Percentiles rank a stretch among this genome's conserved stretches.
phyloP scores from a whole-genome alignment of 1,140 invertebrate genomes.

The Drosophila ercepeae region DNA sequence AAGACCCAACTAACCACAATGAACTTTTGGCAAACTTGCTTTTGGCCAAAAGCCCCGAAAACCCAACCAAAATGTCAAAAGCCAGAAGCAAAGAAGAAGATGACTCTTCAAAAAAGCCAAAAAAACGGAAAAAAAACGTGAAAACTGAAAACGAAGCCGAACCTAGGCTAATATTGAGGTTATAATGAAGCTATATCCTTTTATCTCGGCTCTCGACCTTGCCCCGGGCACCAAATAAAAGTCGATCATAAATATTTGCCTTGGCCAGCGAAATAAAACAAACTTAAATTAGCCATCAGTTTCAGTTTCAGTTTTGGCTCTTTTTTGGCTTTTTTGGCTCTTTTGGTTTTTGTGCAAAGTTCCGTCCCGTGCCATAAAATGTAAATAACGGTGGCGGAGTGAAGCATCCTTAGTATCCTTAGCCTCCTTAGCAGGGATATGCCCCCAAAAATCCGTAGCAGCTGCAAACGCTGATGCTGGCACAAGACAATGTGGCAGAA shows the following conservation, averaged over 20 bases:
- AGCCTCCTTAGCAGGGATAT: not conserved
- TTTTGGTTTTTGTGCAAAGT: too few species aligned
- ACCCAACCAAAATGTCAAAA: slow-evolving; percentile 55
- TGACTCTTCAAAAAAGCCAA: not conserved
- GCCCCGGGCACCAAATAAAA: slow-evolving; percentile 56
- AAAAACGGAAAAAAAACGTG: too few species aligned
- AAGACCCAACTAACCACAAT: slow-evolving; percentile 38
- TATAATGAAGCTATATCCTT: not conserved
- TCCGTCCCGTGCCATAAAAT: slow-evolving; percentile 59
- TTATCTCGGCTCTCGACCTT: slow-evolving; percentile 26
- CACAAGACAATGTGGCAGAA: slow-evolving; percentile 33
- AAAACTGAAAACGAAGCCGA: slow-evolving; percentile 1
- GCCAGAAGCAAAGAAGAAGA: slow-evolving; percentile 27
- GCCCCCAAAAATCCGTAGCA: slow-evolving; percentile 4
- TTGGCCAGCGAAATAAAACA: slow-evolving; percentile 54
- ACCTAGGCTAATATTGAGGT: not conserved
- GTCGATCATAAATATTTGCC: slow-evolving; percentile 77
- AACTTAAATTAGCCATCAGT: slow-evolving; percentile 71
- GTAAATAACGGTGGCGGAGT: slow-evolving; percentile 65
- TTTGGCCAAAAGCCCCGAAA: slow-evolving; percentile 9
- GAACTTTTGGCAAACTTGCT: slow-evolving; percentile 65
- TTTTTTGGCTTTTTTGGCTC: too few species aligned
- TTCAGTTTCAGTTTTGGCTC: slow-evolving; percentile 16
- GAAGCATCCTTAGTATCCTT: not conserved
- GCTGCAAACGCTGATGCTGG: slow-evolving; percentile 15